A percentile compares a stretch with the other conserved stretches of the same genome.
These are phyloP conservation scores for Spodoptera frugiperda DNA, from an alignment of 1,140 invertebrate genomes.

Conservation along the genomic window DNA sequence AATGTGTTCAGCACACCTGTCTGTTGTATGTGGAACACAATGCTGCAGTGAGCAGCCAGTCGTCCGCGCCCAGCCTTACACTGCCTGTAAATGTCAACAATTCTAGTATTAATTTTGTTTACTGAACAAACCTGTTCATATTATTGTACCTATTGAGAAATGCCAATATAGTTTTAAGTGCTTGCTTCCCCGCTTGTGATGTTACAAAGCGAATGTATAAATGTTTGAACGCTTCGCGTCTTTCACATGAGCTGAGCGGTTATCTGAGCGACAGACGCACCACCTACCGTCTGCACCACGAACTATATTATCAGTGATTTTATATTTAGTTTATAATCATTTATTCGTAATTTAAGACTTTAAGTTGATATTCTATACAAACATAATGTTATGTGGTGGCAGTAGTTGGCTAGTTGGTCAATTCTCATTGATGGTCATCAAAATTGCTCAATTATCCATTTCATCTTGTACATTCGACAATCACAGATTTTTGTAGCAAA, in stretches of 20 bases:
- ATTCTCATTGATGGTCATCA: slow-evolving; percentile 33
- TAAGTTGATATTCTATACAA: slow-evolving; percentile 44
- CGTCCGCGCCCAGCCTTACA: slow-evolving; percentile 1
- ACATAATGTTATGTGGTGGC: slow-evolving; percentile 13
- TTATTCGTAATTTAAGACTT: slow-evolving; percentile 42
- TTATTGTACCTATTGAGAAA: slow-evolving; percentile 40
- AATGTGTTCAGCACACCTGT: neutral
- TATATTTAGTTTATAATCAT: slow-evolving; percentile 32
- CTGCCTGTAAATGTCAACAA: slow-evolving; percentile 37
- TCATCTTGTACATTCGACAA: slow-evolving; percentile 37
- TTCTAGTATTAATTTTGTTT: slow-evolving; percentile 40
- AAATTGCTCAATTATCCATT: slow-evolving; percentile 46
- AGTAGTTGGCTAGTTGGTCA: slow-evolving; percentile 21
- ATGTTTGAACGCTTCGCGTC: slow-evolving; percentile 13
- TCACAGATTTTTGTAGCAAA: slow-evolving; percentile 4
- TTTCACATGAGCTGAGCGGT: slow-evolving; percentile 8
- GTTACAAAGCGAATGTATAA: slow-evolving; percentile 43
- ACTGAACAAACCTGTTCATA: slow-evolving; percentile 22
- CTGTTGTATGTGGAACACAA: slow-evolving; percentile 15
- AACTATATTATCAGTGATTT: slow-evolving; percentile 31
- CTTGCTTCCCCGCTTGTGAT: slow-evolving; percentile 44
- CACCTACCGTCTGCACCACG: slow-evolving; percentile 12
- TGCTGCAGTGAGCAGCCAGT: neutral
- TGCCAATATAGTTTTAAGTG: slow-evolving; percentile 49
- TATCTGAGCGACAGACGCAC: neutral